These are phyloP conservation scores for Strongylocentrotus purpuratus DNA, from an alignment of 35 echinoderm and acorn worm species.

Conservation along the genomic window DNA sequence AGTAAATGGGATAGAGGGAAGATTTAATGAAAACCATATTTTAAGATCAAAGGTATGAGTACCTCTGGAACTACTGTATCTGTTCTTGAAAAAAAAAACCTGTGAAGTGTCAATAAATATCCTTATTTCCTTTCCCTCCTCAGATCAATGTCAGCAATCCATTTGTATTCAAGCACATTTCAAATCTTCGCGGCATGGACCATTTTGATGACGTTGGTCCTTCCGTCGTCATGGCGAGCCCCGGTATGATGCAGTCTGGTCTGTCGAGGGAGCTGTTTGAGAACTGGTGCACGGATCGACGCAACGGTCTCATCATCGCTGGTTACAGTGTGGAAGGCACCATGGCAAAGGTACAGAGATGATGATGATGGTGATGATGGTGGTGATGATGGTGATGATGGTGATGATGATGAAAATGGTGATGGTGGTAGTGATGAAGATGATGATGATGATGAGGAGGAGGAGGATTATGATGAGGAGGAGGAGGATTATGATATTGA, in stretches of 20 bases:
- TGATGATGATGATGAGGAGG: neutral
- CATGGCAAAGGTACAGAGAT: constrained; percentile 75
- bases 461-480: neutral
- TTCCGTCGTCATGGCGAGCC: constrained; percentile 95
- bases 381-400: neutral
- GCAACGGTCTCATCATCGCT: constrained; percentile 91
- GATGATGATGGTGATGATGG: neutral
- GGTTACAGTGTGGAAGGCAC: constrained; percentile 97
- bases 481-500: neutral
- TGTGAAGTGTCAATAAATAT: neutral
- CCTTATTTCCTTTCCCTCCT: neutral
- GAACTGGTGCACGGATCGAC: constrained; percentile 87
- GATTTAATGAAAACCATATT: too few relatives aligned
- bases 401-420: neutral
- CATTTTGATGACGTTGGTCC: constrained; percentile 98
- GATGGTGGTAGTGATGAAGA: neutral
- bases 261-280: constrained; percentile 97
- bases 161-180: constrained; percentile 99
- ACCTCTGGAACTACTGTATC: too few relatives aligned
- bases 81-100: neutral
- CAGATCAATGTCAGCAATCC: constrained; percentile 96
- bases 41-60: too few relatives aligned
- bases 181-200: constrained; percentile 91
- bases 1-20: too few relatives aligned
- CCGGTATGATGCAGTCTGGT: constrained; percentile 98